These are phyloP conservation scores for Nomada fabriciana DNA, from an alignment of 2,888 invertebrate genomes.

Conservation along the genomic window DNA sequence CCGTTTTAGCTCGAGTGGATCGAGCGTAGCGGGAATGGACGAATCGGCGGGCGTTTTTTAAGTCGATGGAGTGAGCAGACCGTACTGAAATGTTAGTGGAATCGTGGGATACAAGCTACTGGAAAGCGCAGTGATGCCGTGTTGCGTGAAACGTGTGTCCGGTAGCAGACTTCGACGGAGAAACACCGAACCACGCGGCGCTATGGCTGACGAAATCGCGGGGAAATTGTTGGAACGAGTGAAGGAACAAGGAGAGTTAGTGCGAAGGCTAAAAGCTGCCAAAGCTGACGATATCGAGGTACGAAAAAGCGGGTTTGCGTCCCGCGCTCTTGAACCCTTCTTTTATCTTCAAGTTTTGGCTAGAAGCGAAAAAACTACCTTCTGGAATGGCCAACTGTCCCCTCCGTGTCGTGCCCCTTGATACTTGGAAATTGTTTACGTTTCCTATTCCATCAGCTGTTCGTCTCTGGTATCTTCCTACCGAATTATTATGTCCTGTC, in stretches of 20 bases:
- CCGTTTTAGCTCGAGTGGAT: not conserved
- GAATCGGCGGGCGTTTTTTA: not conserved
- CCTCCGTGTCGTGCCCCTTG: not conserved
- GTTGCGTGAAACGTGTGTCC: conserved; percentile 39
- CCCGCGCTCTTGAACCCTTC: not conserved
- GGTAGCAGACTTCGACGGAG: conserved; percentile 18
- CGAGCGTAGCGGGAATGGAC: no score
- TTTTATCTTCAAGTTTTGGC: not conserved
- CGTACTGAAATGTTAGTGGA: not conserved
- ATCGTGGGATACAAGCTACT: conserved; percentile 30
- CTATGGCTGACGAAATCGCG: conserved; percentile 84
- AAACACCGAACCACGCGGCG: conserved; percentile 13
- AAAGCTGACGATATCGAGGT: conserved; percentile 93
- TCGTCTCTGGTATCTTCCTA: not conserved
- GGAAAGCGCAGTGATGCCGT: conserved; percentile 31
- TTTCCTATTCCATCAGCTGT: not conserved
- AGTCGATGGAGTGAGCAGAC: not conserved
- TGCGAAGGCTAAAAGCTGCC: conserved; percentile 92
- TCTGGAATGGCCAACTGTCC: conserved; percentile 11
- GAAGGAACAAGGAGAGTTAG: conserved; percentile 91
- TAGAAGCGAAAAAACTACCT: not conserved
- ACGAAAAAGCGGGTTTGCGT: conserved; percentile 46
- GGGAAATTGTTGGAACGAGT: conserved; percentile 87
- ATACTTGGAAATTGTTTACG: not conserved
- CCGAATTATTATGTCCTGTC: not conserved